Percentiles rank a stretch among this genome's conserved stretches.
Evolutionary conservation across 2,113 vertebrate genomes (phyloP).

Genomic region (human): GRCh38 chr12:25791001-25791500

Average conservation of each 20-base stretch:
- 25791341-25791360: not conserved
- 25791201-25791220: not conserved
- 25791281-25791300: not conserved
- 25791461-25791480: not conserved
- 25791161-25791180: not conserved
- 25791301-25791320: not conserved
- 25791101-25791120: not conserved
- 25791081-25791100: not conserved
- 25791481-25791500: not conserved
- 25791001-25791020: not conserved
- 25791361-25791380: not conserved
- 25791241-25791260: not conserved
- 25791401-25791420: not conserved
- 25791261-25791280: not conserved
- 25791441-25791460: not conserved
- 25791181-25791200: not conserved
- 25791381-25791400: not conserved
- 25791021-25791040: not conserved
- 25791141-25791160: not conserved
- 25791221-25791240: too few species aligned
- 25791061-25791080: not conserved
- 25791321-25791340: not conserved
- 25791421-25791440: not conserved
- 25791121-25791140: not conserved
- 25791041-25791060: constrained; percentile 27